Conservation (phyloP, 2,797 vertebrate genomes). For the Periparus ater region DNA sequence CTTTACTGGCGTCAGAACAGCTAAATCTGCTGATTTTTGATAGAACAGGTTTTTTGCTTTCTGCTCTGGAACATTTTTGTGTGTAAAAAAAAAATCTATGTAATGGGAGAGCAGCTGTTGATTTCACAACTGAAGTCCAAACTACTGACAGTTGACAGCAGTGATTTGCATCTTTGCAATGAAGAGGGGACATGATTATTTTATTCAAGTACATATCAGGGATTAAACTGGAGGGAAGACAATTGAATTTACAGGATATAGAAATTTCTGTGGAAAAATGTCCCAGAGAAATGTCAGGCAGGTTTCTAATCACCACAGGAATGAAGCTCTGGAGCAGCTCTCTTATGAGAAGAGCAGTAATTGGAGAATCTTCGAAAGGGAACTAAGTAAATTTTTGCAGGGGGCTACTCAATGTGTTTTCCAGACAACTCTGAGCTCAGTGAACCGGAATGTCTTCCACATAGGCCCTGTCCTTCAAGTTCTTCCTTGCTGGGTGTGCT, state of each 20-base stretch:
- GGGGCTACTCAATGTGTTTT: not conserved
- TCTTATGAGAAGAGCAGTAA: not conserved
- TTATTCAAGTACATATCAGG: not conserved
- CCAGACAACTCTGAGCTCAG: not conserved
- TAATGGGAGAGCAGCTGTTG: not conserved
- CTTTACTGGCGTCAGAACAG: not conserved
- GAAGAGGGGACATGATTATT: not conserved
- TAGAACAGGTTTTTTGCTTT: not conserved
- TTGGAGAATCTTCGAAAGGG: not conserved
- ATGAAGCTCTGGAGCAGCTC: not conserved
- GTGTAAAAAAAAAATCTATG: not conserved
- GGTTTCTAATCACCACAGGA: not conserved
- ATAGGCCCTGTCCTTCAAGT: not conserved
- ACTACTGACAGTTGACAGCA: not conserved
- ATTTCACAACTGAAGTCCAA: not conserved
- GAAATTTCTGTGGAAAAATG: not conserved
- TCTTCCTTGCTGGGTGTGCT: not conserved
- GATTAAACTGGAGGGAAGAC: not conserved
- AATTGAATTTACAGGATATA: not conserved
- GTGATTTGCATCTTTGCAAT: not conserved
- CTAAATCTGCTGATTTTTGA: not conserved
- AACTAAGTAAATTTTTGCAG: not conserved
- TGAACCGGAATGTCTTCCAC: not conserved
- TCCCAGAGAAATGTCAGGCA: not conserved
- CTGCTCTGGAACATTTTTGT: not conserved